These are phyloP conservation scores for Epiblema foenella DNA, from an alignment of 2,888 invertebrate genomes.

Conservation along the genomic window DNA sequence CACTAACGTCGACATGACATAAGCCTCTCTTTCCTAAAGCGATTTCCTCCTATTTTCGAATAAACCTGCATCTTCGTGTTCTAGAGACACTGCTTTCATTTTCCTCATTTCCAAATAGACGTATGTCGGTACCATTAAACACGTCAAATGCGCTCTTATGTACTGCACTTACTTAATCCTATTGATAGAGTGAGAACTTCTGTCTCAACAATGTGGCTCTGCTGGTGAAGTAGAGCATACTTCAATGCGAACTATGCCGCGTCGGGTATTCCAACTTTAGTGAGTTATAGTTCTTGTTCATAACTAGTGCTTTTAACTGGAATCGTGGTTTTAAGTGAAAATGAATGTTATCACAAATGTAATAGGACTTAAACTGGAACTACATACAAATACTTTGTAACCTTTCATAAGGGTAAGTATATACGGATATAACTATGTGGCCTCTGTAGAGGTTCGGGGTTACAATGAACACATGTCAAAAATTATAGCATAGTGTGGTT, in stretches of 20 bases:
- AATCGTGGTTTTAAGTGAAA: not conserved
- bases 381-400: not conserved
- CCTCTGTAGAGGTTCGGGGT: no score
- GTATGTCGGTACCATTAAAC: not conserved
- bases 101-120: not conserved
- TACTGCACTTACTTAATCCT: not conserved
- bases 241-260: slow-evolving; percentile 35
- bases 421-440: no score
- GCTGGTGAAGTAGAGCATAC: slow-evolving; percentile 35
- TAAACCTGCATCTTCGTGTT: not conserved
- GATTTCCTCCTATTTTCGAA: not conserved
- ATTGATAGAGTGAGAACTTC: slow-evolving; percentile 24
- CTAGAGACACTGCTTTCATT: not conserved
- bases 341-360: not conserved
- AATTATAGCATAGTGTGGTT: no score
- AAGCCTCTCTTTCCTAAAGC: not conserved
- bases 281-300: slow-evolving; percentile 9
- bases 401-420: not conserved
- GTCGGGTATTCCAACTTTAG: slow-evolving; percentile 9
- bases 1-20: not conserved
- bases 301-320: slow-evolving; percentile 5
- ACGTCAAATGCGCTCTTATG: not conserved
- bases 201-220: slow-evolving; percentile 30
- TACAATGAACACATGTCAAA: no score
- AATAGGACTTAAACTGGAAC: not conserved